Conservation (phyloP, 2,888 invertebrate genomes). For the Athalia rosae region DNA sequence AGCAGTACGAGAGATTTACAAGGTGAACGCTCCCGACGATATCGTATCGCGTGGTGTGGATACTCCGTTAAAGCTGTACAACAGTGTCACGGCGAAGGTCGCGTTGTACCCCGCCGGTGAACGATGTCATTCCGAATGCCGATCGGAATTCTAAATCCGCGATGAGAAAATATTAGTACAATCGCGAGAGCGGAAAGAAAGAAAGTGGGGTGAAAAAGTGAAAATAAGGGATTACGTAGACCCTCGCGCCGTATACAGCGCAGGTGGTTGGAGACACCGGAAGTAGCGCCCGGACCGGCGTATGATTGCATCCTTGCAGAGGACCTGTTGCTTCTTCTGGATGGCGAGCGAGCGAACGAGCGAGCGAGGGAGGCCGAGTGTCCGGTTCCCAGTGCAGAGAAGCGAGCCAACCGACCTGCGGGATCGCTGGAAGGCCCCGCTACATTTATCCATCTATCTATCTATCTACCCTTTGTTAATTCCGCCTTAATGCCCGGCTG, state of each 20-base stretch:
- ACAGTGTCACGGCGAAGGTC: too few species aligned
- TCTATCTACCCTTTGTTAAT: slow-evolving; percentile 62
- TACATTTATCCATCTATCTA: slow-evolving; percentile 35
- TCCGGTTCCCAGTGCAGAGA: slow-evolving; percentile 60
- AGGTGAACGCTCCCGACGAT: too few species aligned
- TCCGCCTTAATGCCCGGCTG: slow-evolving; percentile 65
- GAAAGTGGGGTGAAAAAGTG: too few species aligned
- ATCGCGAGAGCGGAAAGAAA: too few species aligned
- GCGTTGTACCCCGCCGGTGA: too few species aligned
- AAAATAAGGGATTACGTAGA: background rate
- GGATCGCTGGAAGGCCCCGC: slow-evolving; percentile 16
- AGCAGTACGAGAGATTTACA: too few species aligned
- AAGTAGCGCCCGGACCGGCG: slow-evolving; percentile 54
- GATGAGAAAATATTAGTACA: too few species aligned
- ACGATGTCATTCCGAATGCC: too few species aligned
- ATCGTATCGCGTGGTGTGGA: too few species aligned
- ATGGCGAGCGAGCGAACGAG: background rate
- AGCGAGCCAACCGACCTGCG: slow-evolving; percentile 55
- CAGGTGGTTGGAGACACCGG: slow-evolving; percentile 50
- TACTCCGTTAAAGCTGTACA: too few species aligned
- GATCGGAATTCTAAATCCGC: too few species aligned
- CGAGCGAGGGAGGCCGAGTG: slow-evolving; percentile 53
- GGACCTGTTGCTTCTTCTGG: slow-evolving; percentile 65
- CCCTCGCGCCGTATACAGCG: background rate
- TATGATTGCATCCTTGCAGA: slow-evolving; percentile 62